Conservation (phyloP, 2,797 vertebrate species). For the Cetoscarus ocellatus region DNA sequence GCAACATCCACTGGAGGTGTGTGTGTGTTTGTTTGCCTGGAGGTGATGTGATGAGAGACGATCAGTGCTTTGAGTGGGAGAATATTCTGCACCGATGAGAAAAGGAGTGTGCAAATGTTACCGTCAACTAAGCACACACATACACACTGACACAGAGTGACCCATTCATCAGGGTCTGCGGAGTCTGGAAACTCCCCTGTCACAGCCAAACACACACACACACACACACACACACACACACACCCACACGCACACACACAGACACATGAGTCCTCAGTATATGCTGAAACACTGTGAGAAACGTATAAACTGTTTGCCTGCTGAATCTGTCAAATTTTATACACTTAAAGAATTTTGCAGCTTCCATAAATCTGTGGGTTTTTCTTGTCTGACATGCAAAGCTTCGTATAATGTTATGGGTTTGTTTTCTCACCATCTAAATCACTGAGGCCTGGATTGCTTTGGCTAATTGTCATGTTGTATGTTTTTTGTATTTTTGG, state of each 20-base stretch:
- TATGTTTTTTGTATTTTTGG: slow-evolving; percentile 62
- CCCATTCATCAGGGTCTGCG: slow-evolving; percentile 75
- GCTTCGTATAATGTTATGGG: slow-evolving; percentile 66
- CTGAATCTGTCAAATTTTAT: slow-evolving; percentile 67
- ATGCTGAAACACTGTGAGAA: slow-evolving; percentile 50
- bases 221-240: slow-evolving; percentile 53
- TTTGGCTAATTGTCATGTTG: slow-evolving; percentile 56
- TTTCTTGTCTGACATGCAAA: slow-evolving; percentile 66
- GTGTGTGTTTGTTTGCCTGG: slow-evolving; percentile 26
- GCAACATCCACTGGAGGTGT: neutral
- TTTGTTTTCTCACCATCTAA: slow-evolving; percentile 66
- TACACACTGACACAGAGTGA: slow-evolving; percentile 61
- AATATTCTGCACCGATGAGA: slow-evolving; percentile 69
- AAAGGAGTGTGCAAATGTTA: slow-evolving; percentile 58
- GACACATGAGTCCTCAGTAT: slow-evolving; percentile 34
- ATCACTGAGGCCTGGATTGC: slow-evolving; percentile 42
- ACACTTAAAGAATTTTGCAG: slow-evolving; percentile 46
- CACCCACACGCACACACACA: slow-evolving; percentile 76
- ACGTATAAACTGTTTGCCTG: slow-evolving; percentile 56
- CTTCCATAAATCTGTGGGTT: slow-evolving; percentile 59
- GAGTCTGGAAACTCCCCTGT: slow-evolving; percentile 81
- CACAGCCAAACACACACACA: slow-evolving; percentile 69
- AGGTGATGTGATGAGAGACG: slow-evolving; percentile 11
- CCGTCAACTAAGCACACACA: slow-evolving; percentile 44
- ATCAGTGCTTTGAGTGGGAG: slow-evolving; percentile 28